These are phyloP conservation scores for Epizoanthus ramosus DNA, from an alignment of 92 coral and sea anemone genomes.

Conservation along the genomic window DNA sequence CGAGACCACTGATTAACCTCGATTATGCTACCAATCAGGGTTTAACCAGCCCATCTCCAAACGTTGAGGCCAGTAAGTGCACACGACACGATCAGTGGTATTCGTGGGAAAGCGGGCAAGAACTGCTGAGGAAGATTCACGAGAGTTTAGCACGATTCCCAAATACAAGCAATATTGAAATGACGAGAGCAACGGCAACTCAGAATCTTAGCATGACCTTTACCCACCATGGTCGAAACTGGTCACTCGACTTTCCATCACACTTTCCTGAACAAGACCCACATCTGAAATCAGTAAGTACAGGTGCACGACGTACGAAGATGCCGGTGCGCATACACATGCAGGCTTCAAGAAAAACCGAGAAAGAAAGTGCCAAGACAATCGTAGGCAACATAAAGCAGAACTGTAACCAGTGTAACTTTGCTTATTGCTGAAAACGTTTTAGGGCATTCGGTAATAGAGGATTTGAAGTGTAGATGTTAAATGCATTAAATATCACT, in stretches of 20 bases:
- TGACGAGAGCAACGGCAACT: conserved; percentile 3
- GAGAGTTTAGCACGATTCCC: not conserved
- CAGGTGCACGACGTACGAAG: not conserved
- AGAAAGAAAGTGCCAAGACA: not conserved
- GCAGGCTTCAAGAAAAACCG: not conserved
- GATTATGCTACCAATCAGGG: too few relatives aligned
- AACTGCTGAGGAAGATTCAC: not conserved
- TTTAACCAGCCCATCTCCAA: not conserved
- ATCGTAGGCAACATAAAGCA: conserved; percentile 7
- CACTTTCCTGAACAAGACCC: conserved; percentile 1
- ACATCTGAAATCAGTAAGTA: not conserved
- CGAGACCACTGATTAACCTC: too few relatives aligned
- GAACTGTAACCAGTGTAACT: conserved; percentile 7
- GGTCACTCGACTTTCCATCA: conserved; percentile 24
- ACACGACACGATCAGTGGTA: conserved; percentile 23
- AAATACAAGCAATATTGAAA: conserved; percentile 14
- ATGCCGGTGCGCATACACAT: not conserved
- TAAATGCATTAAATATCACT: too few relatives aligned
- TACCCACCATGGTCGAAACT: not conserved
- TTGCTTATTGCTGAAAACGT: not conserved
- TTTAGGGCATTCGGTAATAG: not conserved
- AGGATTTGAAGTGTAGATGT: too few relatives aligned
- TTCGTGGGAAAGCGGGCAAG: not conserved
- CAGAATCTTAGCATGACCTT: conserved; percentile 16
- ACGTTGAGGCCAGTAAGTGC: conserved; percentile 7